Evolutionary conservation across 1,140 invertebrate species (phyloP), one percentile per base, ranked within the genome.

Genomic region (Drosophila repletoides): DNA sequence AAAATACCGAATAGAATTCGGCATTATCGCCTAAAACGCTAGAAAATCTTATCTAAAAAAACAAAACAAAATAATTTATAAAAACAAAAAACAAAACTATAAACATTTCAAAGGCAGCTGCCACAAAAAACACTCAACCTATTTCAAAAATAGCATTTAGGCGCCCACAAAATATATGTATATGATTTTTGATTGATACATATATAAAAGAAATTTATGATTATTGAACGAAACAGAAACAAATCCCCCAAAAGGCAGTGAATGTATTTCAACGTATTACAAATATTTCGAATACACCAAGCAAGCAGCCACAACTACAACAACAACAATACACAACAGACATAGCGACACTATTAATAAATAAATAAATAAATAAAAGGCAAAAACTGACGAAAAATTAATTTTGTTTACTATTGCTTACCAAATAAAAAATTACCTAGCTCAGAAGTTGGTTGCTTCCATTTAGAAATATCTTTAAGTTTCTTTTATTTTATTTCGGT

Each of bases 271-370:
- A 83, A 74, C 75, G 72, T 83, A 76, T 83, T 83, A 69, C 64
- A 80, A 86, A 69, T 72, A 86, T 59, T 66, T n/a, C 34, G 46
- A 29, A 52, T 61, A 53, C 38, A 59, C 17, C 31, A 53, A 60
- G 31, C 41, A 52, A 67, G 55, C 55, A 66, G 34, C 19, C 53
- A 72, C 40, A 63, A 76, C 56, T 79, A 51, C 67, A 83, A 45
- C 21, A 26, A 21, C 40, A n/a, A 41, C 29, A 60, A 69, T 73
- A 83, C 79, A 84, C 69, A 83, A 83, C 73, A 84, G 69, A 81
- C 77, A 77, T 84, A 83, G 74, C 74, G 58, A 86, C 77, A 86
- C 80, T 86, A 83, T 75, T 74, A 84, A 64, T 73, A 71, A 84
- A 71, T 76, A 83, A 83, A 80, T 80, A 81, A 77, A 83, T 49